phyloP scores from a whole-genome alignment of 2,888 invertebrate genomes.

The Epinotia nisella region DNA sequence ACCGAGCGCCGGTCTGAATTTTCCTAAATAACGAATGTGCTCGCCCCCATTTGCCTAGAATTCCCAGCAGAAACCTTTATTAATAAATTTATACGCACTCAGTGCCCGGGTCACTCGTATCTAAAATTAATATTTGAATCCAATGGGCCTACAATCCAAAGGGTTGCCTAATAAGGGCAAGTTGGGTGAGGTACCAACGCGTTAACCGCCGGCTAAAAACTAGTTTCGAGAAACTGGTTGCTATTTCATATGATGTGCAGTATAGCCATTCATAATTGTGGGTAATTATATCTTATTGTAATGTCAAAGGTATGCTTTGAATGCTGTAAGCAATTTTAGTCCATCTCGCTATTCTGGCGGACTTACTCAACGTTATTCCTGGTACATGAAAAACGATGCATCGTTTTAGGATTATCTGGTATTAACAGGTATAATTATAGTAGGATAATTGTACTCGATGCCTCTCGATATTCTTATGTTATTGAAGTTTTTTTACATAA shows the following conservation, averaged over 20 bases:
- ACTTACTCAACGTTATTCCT: constrained; percentile 9
- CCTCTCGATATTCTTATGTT: constrained; percentile 3
- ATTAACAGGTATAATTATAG: constrained; percentile 21
- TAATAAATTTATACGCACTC: constrained; percentile 42
- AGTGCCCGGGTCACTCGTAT: constrained; percentile 42
- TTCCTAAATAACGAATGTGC: constrained; percentile 43
- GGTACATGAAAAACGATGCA: not conserved
- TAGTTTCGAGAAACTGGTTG: constrained; percentile 30
- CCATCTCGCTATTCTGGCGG: not conserved
- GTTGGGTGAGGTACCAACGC: constrained; percentile 21
- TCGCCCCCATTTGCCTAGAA: constrained; percentile 28
- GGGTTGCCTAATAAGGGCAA: constrained; percentile 44
- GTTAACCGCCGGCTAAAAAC: constrained; percentile 16
- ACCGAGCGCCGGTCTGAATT: constrained; percentile 5
- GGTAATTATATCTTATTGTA: constrained; percentile 27
- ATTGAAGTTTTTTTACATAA: constrained; percentile 12
- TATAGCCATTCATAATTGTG: constrained; percentile 25
- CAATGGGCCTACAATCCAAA: constrained; percentile 40
- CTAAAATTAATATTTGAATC: constrained; percentile 44
- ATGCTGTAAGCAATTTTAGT: constrained; percentile 15
- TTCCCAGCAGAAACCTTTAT: constrained; percentile 42
- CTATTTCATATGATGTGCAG: constrained; percentile 15
- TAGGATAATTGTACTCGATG: constrained; percentile 19
- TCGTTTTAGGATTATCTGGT: constrained; percentile 31
- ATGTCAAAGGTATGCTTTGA: constrained; percentile 17